Evolutionary conservation across 2,888 invertebrate genomes (phyloP), one percentile per base, ranked within the genome.

Genomic region (Drosophila neutralis): DNA sequence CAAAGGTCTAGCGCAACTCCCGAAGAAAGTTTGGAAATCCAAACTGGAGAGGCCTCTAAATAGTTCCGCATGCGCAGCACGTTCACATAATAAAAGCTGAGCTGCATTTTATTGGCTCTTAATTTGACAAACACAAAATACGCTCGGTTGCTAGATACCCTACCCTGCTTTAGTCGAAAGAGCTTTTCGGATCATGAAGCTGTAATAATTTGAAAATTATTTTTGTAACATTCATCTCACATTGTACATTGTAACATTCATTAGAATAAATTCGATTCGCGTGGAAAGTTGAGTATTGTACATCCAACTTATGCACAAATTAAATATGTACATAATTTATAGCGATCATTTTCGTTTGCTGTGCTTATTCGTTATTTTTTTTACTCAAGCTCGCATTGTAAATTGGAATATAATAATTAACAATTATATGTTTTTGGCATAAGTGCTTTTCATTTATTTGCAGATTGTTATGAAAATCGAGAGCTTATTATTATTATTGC

Each of bases 11-110:
- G 56, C 45, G 35, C 73, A 63, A 53, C 65, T 45, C 7, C 49
- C 76, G 74, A 87, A 87, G 87, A 87, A 87, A 87, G 87, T 87
- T 88, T 76, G 66, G 67, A 76, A 73, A 78, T 60, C n/a, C 48
- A 66, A 59, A 38, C 36, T 78, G 18, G 38, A 15, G 42, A 54
- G 31, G 52, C 61, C 61, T 69, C 54, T 49, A 57, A 59, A 42
- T 53, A 40, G 45, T 76, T 86, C 56, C 36, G 42, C 63, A 83
- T 86, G 75, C 83, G 21, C 57, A 45, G 56, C 82, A 84, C 89
- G 90, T 70, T 35, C 40, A 6, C 8, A 56, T 45, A 54, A 71
- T 65, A 80, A 89, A 74, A 80, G 82, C 86, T 90, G 89, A 90
- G 76, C 80, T 61, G 90, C 72, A 89, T 89, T 68, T 78, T 51